A percentile compares a stretch with the other conserved stretches of the same genome.
phyloP scores from a whole-genome alignment of 2,113 vertebrate species.

The Suncus etruscus region DNA sequence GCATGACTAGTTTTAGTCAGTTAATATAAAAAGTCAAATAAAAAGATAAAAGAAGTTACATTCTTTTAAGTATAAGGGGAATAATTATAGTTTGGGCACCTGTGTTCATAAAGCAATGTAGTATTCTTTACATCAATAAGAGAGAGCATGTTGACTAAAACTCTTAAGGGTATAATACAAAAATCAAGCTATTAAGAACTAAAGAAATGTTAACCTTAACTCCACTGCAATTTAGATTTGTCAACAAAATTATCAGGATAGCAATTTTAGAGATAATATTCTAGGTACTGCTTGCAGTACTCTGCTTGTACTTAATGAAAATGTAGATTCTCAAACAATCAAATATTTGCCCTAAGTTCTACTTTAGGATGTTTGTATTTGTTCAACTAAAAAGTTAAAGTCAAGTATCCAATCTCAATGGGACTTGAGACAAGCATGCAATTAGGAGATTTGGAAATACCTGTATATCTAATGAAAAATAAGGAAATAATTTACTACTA shows the following conservation, averaged over 20 bases:
- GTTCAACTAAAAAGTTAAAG: conserved; percentile 65
- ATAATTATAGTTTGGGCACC: conserved; percentile 68
- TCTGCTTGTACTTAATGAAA: conserved; percentile 83
- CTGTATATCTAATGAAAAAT: conserved; percentile 48
- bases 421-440: conserved; percentile 48
- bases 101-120: conserved; percentile 82
- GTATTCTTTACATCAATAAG: conserved; percentile 78
- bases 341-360: conserved; percentile 86
- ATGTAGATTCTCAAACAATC: conserved; percentile 78
- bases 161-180: conserved; percentile 82
- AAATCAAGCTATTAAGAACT: conserved; percentile 77
- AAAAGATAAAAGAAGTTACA: conserved; percentile 77
- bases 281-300: conserved; percentile 67
- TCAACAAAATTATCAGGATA: conserved; percentile 70
- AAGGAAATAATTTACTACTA: conserved; percentile 28
- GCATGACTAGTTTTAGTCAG: conserved; percentile 75
- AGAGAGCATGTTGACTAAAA: conserved; percentile 76
- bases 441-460: conserved; percentile 58
- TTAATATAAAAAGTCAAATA: conserved; percentile 81
- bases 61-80: conserved; percentile 79
- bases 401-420: conserved; percentile 64
- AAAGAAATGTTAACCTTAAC: conserved; percentile 82
- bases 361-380: conserved; percentile 71
- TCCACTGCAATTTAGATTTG: conserved; percentile 64
- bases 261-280: conserved; percentile 76